Base-by-base conservation (phyloP, 2,113 vertebrate species). In the Sinocyclocheilus anophthalmus region DNA sequence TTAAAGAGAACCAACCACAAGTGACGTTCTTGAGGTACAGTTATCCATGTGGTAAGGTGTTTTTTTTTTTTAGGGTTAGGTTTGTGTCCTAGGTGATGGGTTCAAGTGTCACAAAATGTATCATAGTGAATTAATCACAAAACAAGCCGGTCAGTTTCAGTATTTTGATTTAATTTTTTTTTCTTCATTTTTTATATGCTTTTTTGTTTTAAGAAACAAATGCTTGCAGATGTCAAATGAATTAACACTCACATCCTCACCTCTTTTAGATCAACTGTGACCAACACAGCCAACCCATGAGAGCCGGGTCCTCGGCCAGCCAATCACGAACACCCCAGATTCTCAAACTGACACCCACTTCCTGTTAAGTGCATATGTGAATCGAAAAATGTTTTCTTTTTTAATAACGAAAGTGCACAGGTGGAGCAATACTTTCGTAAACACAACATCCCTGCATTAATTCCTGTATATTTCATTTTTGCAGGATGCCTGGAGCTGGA, bases 161-260 rank as follows among this genome's bases (percentile, higher is more conserved):
- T 67, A 86, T 86, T 84, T 85, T 83, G 84, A 86, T 94, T 61
- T 92, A 91, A 81, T 88, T 91, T 93, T 92, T 85, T 33, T 94
- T 93, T 93, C 92, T 80, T 88, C 91, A 86, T 87, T 90, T 87
- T 87, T 88, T 93, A 83, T 87, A 81, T 78, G 90, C 79, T 86
- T 93, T 92, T 94, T 93, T 88, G 57, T 91, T 91, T 94, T 94
- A 95, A 92, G 93, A 95, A 95, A 95, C 93, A 95, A 95, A 94
- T 92, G 92, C 92, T 94, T 94, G 92, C 93, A 95, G 94, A 94
- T 94, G 92, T 94, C 92, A 91, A 92, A 93, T 93, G 94, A 95
- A 94, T 94, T 93, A 94, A 94, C 94, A 93, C 94, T 91, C 92
- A 92, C 92, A 75, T 82, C 83, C 85, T 42, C 79, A 70, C 82